A percentile compares a stretch with the other conserved stretches of the same genome.
Conservation (phyloP, 2,888 invertebrate species). For the Nasonia oneida region DNA sequence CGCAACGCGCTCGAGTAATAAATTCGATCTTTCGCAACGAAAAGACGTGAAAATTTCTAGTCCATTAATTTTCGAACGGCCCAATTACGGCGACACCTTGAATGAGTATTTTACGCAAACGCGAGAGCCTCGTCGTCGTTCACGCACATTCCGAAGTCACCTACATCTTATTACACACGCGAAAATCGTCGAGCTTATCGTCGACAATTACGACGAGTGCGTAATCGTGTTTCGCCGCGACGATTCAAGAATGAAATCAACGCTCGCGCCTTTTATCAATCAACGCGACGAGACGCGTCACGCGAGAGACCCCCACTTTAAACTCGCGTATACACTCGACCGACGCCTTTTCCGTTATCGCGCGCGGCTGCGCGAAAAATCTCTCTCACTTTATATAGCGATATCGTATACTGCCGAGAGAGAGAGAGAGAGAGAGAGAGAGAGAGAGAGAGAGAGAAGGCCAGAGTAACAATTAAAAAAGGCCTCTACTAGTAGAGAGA, state of each 20-base stretch:
- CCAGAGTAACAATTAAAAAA: conserved; percentile 34
- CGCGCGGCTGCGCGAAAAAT: not conserved
- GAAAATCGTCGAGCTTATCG: not conserved
- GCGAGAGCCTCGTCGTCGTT: not conserved
- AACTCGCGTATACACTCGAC: too few species aligned
- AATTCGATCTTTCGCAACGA: not conserved
- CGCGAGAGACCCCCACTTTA: not conserved
- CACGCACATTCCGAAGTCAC: not conserved
- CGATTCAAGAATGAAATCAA: not conserved
- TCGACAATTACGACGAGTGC: not conserved
- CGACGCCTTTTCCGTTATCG: not conserved
- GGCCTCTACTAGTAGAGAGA: not conserved
- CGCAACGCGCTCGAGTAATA: not conserved
- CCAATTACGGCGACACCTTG: not conserved
- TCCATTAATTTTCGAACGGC: not conserved
- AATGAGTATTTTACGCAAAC: not conserved
- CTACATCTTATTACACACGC: not conserved
- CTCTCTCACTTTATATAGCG: not conserved
- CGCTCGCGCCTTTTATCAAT: conserved; percentile 20
- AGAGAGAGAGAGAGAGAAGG: not conserved
- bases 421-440: not conserved
- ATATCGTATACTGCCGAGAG: not conserved
- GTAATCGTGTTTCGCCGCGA: not conserved
- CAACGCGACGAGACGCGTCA: not conserved
- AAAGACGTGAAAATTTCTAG: not conserved